Base-by-base conservation (phyloP, 2,113 vertebrate species). In the Syrrhaptes paradoxus region DNA sequence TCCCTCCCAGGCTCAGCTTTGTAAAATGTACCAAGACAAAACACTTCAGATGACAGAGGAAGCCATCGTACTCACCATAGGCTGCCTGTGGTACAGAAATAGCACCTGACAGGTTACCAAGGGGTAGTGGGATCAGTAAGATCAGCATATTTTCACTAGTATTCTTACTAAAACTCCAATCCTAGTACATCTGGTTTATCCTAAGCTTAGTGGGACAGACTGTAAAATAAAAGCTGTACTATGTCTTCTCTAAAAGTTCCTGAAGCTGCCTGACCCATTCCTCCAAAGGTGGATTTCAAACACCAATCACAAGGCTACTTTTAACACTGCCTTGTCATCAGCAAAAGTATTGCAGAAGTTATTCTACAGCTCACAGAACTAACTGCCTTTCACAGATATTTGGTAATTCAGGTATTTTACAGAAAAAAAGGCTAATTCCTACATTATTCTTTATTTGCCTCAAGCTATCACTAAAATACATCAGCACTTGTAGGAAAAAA, bases 391-490 rank as follows among this genome's bases (percentile, higher is more conserved):
- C 72, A 86, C 32, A 75, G 11, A 59, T 24, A 26, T 0, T 54
- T 6, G 15, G 13, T 16, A 74, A 54, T 28, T 76, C 25, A 92
- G 22, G 19, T 6, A 22, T 34, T 91, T 76, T 49, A 77, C 8
- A 82, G 55, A 80, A 29, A 86, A 92, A 76, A 92, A 76, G 32
- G 20, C 19, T 12, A 85, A 82, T 63, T 84, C 32, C 70, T 57
- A 72, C 31, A 63, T 43, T 57, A 21, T 68, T 55, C 38, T 54
- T 15, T 25, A 8, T 55, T 66, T 85, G 46, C 12, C 43, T 32
- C 38, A 73, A 38, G 32, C 61, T 25, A 68, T 11, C 43, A 80
- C 13, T 62, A 63, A 86, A 77, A 93, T n/a, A 59, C 15, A 20
- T n/a, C 29, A 58, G 41, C 7, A 15, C 31, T 61, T 49, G 10